Base-by-base conservation (phyloP, 2,797 vertebrate genomes). In the Xenops minutus region DNA sequence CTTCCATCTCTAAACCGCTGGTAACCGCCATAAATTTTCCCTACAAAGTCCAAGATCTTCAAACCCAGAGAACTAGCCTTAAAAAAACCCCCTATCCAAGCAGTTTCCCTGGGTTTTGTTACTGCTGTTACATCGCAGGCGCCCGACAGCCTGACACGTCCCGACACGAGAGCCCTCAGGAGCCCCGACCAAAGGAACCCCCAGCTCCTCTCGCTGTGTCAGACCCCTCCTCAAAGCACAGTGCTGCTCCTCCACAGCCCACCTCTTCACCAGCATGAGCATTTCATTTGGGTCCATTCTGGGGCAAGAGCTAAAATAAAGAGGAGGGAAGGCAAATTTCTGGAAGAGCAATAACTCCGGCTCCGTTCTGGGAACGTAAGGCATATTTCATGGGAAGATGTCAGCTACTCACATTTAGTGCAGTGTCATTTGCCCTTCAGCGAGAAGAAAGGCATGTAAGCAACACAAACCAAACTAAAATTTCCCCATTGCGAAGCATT, bases 401-500 rank as follows among this genome's bases (percentile, higher is more conserved):
- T 71, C 90, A 83, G 20, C 56, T 41, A 29, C 69, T 61, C 78
- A 34, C 88, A 43, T 48, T 69, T 51, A 82, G 82, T 14, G 75
- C 78, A 80, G 63, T 55, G 85, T 61, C 90, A 52, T 83, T 85
- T 74, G 93, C 88, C 87, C 92, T 92, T 72, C 92, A 79, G 95
- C 90, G 11, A 91, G 64, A 74, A 94, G 92, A 83, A 83, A 94
- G 78, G 90, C 95, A 85, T 59, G 85, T 41, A 74, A 77, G 72
- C 92, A 94, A 71, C 82, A 68, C 68, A 39, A 83, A 66, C 91
- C 54, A 73, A 74, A 51, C 61, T 7, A 30, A 83, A 55, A 66
- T 83, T 85, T 93, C 93, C 83, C 95, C 67, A 71, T 2, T 83
- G 90, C 92, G 32, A 80, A 83, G 95, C 92, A 12, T 36, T 91